Evolutionary conservation across 2,113 vertebrate species (phyloP), one percentile per base, ranked within the genome.

Genomic region (Echinops telfairi): DNA sequence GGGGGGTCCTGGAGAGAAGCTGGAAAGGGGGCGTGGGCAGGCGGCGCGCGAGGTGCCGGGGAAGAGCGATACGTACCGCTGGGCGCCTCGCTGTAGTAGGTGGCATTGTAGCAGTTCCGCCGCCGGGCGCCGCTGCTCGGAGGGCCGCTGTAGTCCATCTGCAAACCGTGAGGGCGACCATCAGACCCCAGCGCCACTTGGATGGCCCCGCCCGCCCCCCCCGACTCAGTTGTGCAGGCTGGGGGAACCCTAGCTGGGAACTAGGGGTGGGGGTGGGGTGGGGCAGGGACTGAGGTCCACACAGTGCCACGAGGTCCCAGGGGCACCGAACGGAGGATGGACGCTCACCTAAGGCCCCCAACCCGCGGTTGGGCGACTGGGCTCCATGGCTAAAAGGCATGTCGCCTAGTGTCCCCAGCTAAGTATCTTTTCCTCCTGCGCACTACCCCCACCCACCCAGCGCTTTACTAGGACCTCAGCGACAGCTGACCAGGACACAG

Each of bases 81-180:
- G 91, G 98, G 96, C 60, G 98, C 98, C 93, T 99, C 98, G 2
- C 97, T 98, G 97, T 99, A 99, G 97, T 99, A 99, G 75, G 98
- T 98, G 96, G 98, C 98, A 60, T 99, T 99, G 19, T 99, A 99
- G 96, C 98, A 98, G 95, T 97, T 98, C 95, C 98, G 98, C 73
- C 98, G 98, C 94, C 98, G 97, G 23, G 99, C 97, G 81, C 95
- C 97, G 87, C 99, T 99, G 87, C 99, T 99, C 2, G 97, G 97
- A 31, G 99, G 98, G 0, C 98, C 98, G 2, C 97, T 99, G 92
- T 99, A 99, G 94, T 99, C 99, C 98, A 99, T 98, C 99, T 99
- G 97, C 11, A 96, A 96, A 97, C 6, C 1, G 40, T 68, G 0
- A 83, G 43, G 25, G 89, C 53, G 20, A 85, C 64, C 33, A 0